Evolutionary conservation across 2,888 invertebrate species (phyloP).

Genomic region (Philonicus albiceps): DNA sequence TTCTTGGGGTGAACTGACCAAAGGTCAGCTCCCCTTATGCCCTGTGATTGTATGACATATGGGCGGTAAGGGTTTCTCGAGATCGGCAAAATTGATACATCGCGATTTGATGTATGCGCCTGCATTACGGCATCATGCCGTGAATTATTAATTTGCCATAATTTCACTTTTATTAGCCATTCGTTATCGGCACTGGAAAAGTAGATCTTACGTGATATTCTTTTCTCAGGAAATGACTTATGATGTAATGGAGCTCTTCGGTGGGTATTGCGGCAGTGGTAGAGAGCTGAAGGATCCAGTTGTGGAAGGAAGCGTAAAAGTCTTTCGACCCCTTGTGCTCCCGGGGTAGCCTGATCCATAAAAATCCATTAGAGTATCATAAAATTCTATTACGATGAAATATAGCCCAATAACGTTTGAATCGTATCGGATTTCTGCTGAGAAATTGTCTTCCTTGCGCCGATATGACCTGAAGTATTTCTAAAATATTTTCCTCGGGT

Average conservation of each 20-base stretch:
- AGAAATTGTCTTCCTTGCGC: conserved; percentile 2
- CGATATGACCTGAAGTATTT: background rate
- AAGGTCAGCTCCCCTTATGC: background rate
- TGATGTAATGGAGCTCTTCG: background rate
- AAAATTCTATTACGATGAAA: conserved; percentile 52
- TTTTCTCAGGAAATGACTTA: conserved; percentile 10
- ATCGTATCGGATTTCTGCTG: conserved; percentile 26
- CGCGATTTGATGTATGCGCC: background rate
- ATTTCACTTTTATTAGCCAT: conserved; percentile 46
- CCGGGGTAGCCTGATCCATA: conserved; percentile 46
- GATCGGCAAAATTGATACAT: background rate
- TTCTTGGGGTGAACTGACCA: background rate
- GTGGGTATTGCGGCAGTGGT: background rate
- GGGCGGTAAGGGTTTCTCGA: background rate
- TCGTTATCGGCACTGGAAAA: conserved; percentile 3
- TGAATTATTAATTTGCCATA: conserved; percentile 49
- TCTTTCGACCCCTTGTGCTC: conserved; percentile 21
- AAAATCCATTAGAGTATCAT: conserved; percentile 51
- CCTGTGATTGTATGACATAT: background rate
- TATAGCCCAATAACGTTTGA: conserved; percentile 42
- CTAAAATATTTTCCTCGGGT: background rate
- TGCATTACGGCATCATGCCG: conserved; percentile 26
- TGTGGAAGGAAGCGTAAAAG: conserved; percentile 37
- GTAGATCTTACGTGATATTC: conserved; percentile 37
- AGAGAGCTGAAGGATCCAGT: background rate